Base-by-base conservation (phyloP, 2,888 invertebrate genomes). In the Leptura quadrifasciata region DNA sequence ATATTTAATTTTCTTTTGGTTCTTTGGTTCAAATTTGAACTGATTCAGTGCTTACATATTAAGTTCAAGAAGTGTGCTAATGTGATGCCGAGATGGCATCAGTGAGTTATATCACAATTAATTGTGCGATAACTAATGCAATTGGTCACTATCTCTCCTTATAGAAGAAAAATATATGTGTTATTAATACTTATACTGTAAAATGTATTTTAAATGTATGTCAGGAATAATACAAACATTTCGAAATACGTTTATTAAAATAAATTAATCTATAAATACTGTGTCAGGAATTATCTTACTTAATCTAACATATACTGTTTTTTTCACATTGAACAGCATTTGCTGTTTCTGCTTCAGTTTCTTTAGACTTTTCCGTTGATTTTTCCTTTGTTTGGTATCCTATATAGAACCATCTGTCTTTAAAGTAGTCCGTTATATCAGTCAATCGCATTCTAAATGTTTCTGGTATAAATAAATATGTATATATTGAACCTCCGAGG, bases 341-440 rank as follows among this genome's bases (percentile, higher is more conserved):
- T n/a, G 58, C 10, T 8, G n/a, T 10, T 10, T 17, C 15, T 8
- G 6, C 10, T 17, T 17, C 31, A 20, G 5, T n/a, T 21, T 75
- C 3, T 4, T 73, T 5, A n/a, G 15, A n/a, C 15, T 31, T 10
- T 75, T 35, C 21, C 31, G 21, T 55, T 70, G 17, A 27, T 65
- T 55, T 54, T 61, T 55, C 75, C 68, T n/a, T 70, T 12, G 35
- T 39, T 6, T 69, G n/a, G 21, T 39, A 58, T 57, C 86, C 86
- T 27, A 88, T 83, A 70, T 86, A 88, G 52, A 87, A 79, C 57
- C 83, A 85, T 76, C 90, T 88, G 67, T 87, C 87, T 27, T 88
- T 85, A 81, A 91, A 91, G 82, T 91, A 91, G 17, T 90, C 87
- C 74, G 90, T 89, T 71, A 91, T 91, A 72, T 91, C 90, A 1